These are phyloP conservation scores for Isurus oxyrinchus DNA, from an alignment of 2,113 vertebrate species.

Conservation along the genomic window DNA sequence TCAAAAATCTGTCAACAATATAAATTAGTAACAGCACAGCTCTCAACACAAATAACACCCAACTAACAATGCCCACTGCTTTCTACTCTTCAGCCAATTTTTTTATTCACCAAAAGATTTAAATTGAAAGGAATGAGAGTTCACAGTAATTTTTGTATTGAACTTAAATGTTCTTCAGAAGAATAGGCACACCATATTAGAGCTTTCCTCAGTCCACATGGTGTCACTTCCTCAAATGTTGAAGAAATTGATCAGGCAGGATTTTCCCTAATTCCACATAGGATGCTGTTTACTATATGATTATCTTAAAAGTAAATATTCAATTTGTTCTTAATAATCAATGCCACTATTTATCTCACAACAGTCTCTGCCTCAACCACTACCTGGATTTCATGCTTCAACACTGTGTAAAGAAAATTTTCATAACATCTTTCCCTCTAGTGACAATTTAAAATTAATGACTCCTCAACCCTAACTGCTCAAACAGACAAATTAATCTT, in stretches of 20 bases:
- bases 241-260: neutral
- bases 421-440: neutral
- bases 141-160: too few relatives aligned
- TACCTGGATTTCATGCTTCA: neutral
- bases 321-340: neutral
- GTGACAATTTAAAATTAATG: neutral
- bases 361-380: neutral
- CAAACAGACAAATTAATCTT: too few relatives aligned
- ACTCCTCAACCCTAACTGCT: too few relatives aligned
- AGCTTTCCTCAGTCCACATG: neutral
- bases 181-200: neutral
- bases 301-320: neutral
- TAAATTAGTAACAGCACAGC: neutral
- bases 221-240: neutral
- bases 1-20: neutral
- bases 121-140: too few relatives aligned
- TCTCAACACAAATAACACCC: neutral
- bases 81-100: neutral
- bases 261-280: neutral
- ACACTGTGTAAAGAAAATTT: neutral
- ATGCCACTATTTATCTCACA: neutral
- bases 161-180: neutral
- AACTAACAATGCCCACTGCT: neutral
- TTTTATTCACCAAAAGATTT: neutral
- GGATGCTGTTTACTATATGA: neutral